Evolutionary conservation across 1,140 invertebrate species (phyloP).

Genomic region (Procambarus clarkii): DNA sequence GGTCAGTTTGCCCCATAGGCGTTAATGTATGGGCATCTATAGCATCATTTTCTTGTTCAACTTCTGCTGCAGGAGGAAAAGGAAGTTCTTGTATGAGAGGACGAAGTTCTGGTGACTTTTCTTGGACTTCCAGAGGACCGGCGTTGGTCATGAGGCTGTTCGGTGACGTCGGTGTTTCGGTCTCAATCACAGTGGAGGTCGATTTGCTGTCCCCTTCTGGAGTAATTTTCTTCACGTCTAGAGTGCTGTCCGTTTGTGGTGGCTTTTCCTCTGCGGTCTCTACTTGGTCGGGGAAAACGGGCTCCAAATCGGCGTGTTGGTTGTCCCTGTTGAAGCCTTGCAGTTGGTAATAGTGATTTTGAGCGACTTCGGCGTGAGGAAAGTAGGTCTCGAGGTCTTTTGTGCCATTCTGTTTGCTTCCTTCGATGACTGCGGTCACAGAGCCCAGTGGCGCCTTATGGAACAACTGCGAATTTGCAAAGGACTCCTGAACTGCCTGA

Average conservation of each 20-base stretch:
- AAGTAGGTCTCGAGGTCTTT: neutral
- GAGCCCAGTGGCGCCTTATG: neutral
- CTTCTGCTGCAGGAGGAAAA: neutral
- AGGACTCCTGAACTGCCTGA: slow-evolving; percentile 22
- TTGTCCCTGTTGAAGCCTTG: slow-evolving; percentile 4
- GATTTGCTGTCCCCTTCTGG: neutral
- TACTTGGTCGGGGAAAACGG: neutral
- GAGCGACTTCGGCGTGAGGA: neutral
- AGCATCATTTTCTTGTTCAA: no score
- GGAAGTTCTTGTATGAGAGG: neutral
- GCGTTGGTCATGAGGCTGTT: neutral
- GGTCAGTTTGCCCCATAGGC: neutral
- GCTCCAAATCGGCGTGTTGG: neutral
- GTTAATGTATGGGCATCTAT: no score
- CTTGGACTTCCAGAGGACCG: neutral
- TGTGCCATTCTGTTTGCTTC: neutral
- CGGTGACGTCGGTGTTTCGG: neutral
- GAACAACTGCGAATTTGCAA: slow-evolving; percentile 5
- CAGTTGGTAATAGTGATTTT: neutral
- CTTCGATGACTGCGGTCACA: neutral
- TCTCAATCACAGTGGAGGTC: no score
- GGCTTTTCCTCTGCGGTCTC: slow-evolving; percentile 4
- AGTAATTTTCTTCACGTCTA: neutral
- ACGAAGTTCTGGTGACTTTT: neutral
- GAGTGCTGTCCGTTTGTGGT: neutral